phyloP scores from a whole-genome alignment of 2,113 vertebrate species.

The Sceloporus tristichus region DNA sequence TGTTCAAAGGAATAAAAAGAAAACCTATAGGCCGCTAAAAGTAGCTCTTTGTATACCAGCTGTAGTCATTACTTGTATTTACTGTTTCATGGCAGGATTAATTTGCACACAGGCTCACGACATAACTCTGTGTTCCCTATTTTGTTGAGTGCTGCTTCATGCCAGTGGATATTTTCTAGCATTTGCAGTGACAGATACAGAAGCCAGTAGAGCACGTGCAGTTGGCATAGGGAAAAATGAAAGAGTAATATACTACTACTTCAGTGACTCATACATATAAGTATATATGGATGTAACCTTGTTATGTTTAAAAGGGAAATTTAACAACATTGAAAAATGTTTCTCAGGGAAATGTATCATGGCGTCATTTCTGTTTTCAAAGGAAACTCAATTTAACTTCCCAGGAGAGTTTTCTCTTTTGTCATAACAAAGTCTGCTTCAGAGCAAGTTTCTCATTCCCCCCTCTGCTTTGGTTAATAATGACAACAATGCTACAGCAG shows the following conservation, averaged over 20 bases:
- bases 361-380: conserved; percentile 74
- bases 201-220: background rate
- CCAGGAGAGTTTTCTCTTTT: conserved; percentile 69
- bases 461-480: conserved; percentile 73
- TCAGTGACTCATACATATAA: conserved; percentile 28
- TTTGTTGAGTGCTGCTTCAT: background rate
- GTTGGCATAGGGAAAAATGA: too few species aligned
- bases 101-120: background rate
- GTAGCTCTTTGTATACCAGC: background rate
- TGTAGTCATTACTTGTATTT: background rate
- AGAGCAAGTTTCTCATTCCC: conserved; percentile 73
- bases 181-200: background rate
- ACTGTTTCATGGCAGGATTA: background rate
- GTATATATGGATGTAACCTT: conserved; percentile 33
- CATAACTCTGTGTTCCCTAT: too few species aligned
- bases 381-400: conserved; percentile 74
- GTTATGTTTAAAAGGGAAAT: conserved; percentile 56
- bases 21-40: background rate
- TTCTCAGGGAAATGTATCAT: conserved; percentile 57
- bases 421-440: conserved; percentile 78
- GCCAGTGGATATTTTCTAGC: background rate
- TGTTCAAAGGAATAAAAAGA: background rate
- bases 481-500: conserved; percentile 73
- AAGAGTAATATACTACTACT: conserved; percentile 41
- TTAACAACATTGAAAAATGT: conserved; percentile 50